Conservation (phyloP, 2,113 vertebrate species). For the Plestiodon gilberti region DNA sequence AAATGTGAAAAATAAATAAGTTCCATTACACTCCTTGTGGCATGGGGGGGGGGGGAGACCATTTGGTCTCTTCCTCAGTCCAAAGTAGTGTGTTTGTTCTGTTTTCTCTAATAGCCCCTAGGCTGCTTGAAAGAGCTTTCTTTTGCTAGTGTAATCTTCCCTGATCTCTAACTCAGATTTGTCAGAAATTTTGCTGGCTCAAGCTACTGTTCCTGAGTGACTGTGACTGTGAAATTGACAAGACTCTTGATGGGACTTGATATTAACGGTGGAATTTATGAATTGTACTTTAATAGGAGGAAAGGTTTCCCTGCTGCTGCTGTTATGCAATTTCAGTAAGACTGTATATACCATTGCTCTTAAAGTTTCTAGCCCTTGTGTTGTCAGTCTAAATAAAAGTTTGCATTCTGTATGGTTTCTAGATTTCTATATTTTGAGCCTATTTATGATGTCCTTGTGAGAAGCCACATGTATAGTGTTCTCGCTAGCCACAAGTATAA, state of each 20-base stretch:
- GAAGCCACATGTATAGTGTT: background rate
- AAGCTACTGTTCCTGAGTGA: constrained; percentile 3
- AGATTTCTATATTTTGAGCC: background rate
- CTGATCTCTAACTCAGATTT: constrained; percentile 29
- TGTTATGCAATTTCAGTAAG: background rate
- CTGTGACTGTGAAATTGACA: background rate
- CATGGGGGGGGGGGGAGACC: background rate
- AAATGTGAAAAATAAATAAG: no score
- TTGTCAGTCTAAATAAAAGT: background rate
- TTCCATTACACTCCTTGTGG: background rate
- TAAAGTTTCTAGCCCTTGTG: background rate
- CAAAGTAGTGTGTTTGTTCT: background rate
- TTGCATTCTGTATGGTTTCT: background rate
- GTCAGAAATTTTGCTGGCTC: background rate
- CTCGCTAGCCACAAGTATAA: no score
- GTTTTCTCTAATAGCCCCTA: background rate
- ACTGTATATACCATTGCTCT: background rate
- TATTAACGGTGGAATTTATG: background rate
- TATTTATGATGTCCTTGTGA: background rate
- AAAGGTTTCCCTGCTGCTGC: background rate
- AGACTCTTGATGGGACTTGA: background rate
- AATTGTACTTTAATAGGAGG: background rate
- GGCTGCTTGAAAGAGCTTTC: background rate
- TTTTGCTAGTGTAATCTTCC: background rate
- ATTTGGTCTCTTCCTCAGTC: background rate